A percentile compares a stretch with the other conserved stretches of the same genome.
phyloP scores from a whole-genome alignment of 2,113 vertebrate genomes.

The Pycnonotus jocosus region DNA sequence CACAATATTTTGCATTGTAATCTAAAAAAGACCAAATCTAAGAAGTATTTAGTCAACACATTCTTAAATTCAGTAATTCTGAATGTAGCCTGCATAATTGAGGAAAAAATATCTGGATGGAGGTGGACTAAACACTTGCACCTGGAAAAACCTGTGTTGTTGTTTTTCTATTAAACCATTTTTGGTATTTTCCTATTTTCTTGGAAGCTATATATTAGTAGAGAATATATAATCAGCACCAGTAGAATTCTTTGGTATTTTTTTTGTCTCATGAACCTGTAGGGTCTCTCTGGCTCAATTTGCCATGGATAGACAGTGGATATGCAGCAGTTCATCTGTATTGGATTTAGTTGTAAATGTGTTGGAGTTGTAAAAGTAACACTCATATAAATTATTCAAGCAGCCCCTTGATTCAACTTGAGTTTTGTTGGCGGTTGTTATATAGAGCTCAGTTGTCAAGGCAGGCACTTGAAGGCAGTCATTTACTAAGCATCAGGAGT shows the following conservation, averaged over 20 bases:
- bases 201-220: background rate
- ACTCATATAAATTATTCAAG: conserved; percentile 49
- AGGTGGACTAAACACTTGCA: background rate
- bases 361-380: conserved; percentile 53
- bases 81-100: background rate
- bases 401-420: conserved; percentile 26
- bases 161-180: background rate
- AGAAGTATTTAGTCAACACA: background rate
- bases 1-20: background rate
- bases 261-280: background rate
- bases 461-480: conserved; percentile 2
- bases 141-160: background rate
- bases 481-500: background rate
- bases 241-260: background rate
- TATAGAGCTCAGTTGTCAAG: conserved; percentile 6
- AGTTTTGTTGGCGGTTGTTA: background rate
- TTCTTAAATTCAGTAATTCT: background rate
- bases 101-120: background rate
- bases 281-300: background rate
- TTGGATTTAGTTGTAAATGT: conserved; percentile 33
- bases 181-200: background rate
- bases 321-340: background rate
- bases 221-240: background rate
- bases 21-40: background rate
- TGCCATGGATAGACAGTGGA: background rate